Conservation (phyloP, 2,888 invertebrate species). For the Macaria liturata region DNA sequence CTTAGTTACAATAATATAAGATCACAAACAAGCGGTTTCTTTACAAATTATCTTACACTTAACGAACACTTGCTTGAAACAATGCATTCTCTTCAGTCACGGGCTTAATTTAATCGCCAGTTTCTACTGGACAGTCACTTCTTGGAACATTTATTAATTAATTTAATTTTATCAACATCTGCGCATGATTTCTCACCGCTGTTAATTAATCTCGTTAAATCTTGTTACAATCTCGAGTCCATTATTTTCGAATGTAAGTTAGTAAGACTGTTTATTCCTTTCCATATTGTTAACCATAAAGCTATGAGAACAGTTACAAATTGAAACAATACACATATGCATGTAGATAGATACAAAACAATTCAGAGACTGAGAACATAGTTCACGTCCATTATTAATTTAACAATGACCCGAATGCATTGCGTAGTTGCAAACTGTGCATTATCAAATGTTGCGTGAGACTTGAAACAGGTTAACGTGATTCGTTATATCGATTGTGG, state of each 20-base stretch:
- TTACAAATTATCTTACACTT: slow-evolving; percentile 33
- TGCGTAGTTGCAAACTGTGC: slow-evolving; percentile 28
- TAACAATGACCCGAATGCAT: slow-evolving; percentile 52
- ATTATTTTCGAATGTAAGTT: no score
- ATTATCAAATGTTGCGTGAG: slow-evolving; percentile 43
- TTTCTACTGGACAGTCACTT: slow-evolving; percentile 24
- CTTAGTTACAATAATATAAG: slow-evolving; percentile 1
- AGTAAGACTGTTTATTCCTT: no score
- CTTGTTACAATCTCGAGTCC: no score
- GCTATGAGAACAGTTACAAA: slow-evolving; percentile 9
- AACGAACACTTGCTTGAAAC: slow-evolving; percentile 11
- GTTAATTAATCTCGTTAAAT: no score
- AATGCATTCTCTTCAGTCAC: slow-evolving; percentile 27
- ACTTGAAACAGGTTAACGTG: no score
- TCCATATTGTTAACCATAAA: neutral
- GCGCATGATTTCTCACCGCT: no score
- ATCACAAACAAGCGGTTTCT: slow-evolving; percentile 19
- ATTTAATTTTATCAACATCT: neutral
- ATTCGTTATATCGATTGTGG: no score
- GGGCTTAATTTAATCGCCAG: slow-evolving; percentile 29
- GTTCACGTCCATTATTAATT: slow-evolving; percentile 38
- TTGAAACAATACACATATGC: slow-evolving; percentile 19
- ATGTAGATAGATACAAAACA: slow-evolving; percentile 3
- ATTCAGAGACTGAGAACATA: slow-evolving; percentile 19
- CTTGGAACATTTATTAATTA: slow-evolving; percentile 18